Percentiles rank a stretch among this genome's conserved stretches.
Conservation (phyloP, 2,797 vertebrate genomes). For the Myioborus miniatus region DNA sequence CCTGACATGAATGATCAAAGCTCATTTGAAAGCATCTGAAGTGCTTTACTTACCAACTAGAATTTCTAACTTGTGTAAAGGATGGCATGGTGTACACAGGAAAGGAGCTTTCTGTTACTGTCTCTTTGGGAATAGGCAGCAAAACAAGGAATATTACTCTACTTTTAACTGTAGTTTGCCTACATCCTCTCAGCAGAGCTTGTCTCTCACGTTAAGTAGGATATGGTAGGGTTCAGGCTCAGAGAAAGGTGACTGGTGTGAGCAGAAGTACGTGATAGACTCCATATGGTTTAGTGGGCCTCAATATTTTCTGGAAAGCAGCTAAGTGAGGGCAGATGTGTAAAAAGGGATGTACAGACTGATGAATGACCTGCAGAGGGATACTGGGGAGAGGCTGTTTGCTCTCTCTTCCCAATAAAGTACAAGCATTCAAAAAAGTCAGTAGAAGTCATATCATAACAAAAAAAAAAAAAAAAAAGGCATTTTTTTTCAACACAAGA, state of each 20-base stretch:
- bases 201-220: neutral
- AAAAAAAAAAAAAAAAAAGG: neutral
- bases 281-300: neutral
- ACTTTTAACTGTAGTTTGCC: neutral
- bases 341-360: neutral
- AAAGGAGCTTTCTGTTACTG: neutral
- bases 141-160: neutral
- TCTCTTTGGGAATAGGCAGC: neutral
- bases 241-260: neutral
- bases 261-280: neutral
- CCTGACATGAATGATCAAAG: neutral
- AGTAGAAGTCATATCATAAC: neutral
- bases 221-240: neutral
- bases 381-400: neutral
- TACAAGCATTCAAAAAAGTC: neutral
- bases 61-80: neutral
- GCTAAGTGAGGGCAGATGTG: fast-evolving
- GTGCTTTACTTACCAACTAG: neutral
- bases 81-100: neutral
- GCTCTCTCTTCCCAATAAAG: neutral
- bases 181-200: neutral
- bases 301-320: neutral
- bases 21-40: neutral
- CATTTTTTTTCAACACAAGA: fast-evolving
- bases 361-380: neutral